These are phyloP conservation scores for Saguinus midas DNA, from an alignment of 2,113 vertebrate genomes.

Conservation along the genomic window DNA sequence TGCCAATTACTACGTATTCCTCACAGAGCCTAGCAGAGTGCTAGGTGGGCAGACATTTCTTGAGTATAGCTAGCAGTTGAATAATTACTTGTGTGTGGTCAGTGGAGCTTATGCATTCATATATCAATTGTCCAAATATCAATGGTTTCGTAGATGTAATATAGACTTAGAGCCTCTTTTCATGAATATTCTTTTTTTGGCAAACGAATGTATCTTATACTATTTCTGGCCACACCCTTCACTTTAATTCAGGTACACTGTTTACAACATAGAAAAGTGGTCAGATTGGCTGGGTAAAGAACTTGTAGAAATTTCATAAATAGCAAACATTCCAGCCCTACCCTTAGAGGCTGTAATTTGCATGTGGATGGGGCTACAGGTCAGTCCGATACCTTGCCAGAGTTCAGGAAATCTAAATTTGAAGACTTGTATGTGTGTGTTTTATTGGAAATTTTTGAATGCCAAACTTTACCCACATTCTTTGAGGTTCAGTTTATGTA, in stretches of 20 bases:
- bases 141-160: background rate
- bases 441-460: background rate
- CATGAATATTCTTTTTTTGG: constrained; percentile 8
- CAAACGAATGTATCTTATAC: background rate
- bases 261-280: background rate
- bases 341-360: background rate
- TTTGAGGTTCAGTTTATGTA: background rate
- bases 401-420: background rate
- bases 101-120: background rate
- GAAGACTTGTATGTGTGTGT: background rate
- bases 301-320: background rate
- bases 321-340: background rate
- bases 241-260: constrained; percentile 6
- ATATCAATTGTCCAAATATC: background rate
- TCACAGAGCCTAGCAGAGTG: background rate
- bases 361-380: background rate
- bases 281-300: background rate
- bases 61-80: background rate
- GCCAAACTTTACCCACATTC: background rate
- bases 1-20: background rate
- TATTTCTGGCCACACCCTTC: background rate
- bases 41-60: background rate
- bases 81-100: background rate
- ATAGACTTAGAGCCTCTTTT: background rate
- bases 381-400: background rate